Evolutionary conservation across 2,113 vertebrate genomes (phyloP), one percentile per base, ranked within the genome.

Genomic region (Ictalurus punctatus): DNA sequence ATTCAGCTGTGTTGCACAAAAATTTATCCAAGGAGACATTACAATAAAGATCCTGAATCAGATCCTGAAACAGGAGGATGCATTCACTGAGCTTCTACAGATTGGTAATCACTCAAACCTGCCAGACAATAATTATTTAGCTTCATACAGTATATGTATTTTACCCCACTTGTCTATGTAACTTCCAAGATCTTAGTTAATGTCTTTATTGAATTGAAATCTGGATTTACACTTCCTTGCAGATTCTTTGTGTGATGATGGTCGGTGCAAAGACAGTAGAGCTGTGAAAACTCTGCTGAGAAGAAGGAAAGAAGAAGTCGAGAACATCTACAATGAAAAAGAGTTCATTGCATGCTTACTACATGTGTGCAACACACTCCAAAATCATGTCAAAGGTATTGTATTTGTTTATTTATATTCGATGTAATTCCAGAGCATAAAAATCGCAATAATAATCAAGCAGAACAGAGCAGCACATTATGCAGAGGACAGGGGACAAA

Each of bases 311-410:
- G 1, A 90, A 0, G 97, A 98, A 89, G 65, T 98, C 1, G 0
- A 4, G 0, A 86, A 85, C 44, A 90, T 99, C 2, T 93, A 91
- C 87, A 7, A 9, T 0, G 96, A 98, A 0, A 95, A 95, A 63
- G 92, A 94, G 44, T 90, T 99, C 14, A 90, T 99, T 87, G 94
- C 58, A 80, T 79, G 44, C 13, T 79, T 79, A 54, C 44, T 79
- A 44, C 4, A 25, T 17, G 95, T 97, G 96, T 96, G 95, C 37
- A 93, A 80, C 88, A 96, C 90, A 73, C 95, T 97, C 71, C 90
- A 95, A 71, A 91, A 93, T 1, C 89, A 90, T n/a, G 83, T 98
- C 10, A 93, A 86, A 94, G 97, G 98, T 99, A 94, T n/a, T 48
- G 0, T 1, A 5, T n/a, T 73, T 80, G 17, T 58, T 37, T 7